Evolutionary conservation across 2,113 vertebrate species (phyloP).

Genomic region (Semnornis frantzii): DNA sequence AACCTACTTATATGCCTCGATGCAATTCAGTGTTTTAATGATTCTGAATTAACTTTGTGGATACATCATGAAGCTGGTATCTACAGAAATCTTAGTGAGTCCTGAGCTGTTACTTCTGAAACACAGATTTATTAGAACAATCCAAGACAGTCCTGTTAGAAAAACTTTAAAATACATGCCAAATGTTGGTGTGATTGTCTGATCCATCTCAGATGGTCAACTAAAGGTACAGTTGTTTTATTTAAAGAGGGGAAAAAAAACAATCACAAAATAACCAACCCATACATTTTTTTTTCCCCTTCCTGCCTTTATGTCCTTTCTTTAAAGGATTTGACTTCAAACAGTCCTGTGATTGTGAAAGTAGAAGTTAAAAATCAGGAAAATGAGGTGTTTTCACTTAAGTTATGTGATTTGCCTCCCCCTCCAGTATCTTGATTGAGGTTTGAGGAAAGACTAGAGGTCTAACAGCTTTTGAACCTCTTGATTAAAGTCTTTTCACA

Average conservation of each 20-base stretch:
- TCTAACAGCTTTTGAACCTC: not conserved
- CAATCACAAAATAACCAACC: not conserved
- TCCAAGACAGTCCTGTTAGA: accelerated
- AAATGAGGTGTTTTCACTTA: not conserved
- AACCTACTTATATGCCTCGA: not conserved
- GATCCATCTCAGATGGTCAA: not conserved
- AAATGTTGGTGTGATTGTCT: not conserved
- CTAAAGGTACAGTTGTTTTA: not conserved
- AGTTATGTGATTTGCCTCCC: not conserved
- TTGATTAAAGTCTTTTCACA: not conserved
- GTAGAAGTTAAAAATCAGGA: not conserved
- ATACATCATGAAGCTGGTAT: not conserved
- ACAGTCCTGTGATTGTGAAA: not conserved
- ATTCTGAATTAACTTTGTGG: not conserved
- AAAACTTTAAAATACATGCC: not conserved
- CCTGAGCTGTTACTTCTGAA: not conserved
- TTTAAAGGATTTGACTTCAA: not conserved
- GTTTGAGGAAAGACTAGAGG: not conserved
- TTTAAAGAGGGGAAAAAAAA: not conserved
- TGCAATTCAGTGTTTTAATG: not conserved
- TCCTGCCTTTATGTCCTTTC: not conserved
- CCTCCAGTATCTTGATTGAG: not conserved
- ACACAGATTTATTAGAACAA: not conserved
- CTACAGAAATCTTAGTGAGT: not conserved
- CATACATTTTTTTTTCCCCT: not conserved